Percentiles rank a stretch among this genome's conserved stretches.
phyloP scores from a whole-genome alignment of 2,888 invertebrate genomes.

The Euphydryas editha region DNA sequence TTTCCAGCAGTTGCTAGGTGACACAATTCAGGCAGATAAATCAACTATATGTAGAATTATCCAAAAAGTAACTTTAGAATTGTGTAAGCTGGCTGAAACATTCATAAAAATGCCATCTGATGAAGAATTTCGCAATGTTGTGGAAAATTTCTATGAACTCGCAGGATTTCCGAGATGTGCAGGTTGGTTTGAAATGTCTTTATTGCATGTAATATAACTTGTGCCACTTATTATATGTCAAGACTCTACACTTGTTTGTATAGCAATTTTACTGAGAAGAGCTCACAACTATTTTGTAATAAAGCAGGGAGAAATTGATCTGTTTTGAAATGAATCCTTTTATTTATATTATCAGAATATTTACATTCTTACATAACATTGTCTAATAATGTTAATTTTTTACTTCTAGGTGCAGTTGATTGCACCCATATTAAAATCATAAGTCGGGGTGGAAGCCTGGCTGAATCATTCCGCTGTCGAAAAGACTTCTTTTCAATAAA shows the following conservation, averaged over 20 bases:
- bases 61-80: slow-evolving; percentile 6
- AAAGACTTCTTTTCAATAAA: slow-evolving; percentile 26
- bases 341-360: too few species aligned
- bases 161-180: slow-evolving; percentile 27
- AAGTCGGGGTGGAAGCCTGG: slow-evolving; percentile 10
- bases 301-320: too few species aligned
- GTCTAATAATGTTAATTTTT: too few species aligned
- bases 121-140: slow-evolving; percentile 20
- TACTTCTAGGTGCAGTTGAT: slow-evolving; percentile 17
- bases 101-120: slow-evolving; percentile 15
- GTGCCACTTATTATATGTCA: too few species aligned
- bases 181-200: neutral
- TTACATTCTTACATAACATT: too few species aligned
- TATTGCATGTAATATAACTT: too few species aligned
- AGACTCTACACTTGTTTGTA: too few species aligned
- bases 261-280: too few species aligned
- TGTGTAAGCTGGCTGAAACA: slow-evolving; percentile 1
- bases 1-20: slow-evolving; percentile 26
- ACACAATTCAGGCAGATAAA: slow-evolving; percentile 17
- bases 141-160: slow-evolving; percentile 23
- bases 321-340: too few species aligned
- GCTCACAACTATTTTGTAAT: too few species aligned
- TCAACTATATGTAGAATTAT: slow-evolving; percentile 17
- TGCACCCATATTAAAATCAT: slow-evolving; percentile 30
- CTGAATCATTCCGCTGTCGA: slow-evolving; percentile 20